A percentile compares a stretch with the other conserved stretches of the same genome.
phyloP scores from a whole-genome alignment of 1,140 invertebrate species.

The Lordiphosa mommai region DNA sequence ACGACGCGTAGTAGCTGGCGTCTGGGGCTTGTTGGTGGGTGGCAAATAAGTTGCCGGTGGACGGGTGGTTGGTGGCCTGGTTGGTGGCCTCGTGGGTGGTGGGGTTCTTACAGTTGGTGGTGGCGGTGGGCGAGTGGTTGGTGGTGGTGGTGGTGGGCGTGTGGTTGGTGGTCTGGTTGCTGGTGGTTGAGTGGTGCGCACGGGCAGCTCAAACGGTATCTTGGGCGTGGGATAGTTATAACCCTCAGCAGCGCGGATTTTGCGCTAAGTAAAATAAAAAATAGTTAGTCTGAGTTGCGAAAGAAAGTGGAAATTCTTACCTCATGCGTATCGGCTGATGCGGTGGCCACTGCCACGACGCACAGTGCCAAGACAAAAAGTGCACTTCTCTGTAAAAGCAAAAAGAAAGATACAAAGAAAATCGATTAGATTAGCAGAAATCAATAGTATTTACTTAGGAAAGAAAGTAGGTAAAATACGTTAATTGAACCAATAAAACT shows the following conservation, averaged over 20 bases:
- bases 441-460: too few species aligned
- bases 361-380: constrained; percentile 73
- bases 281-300: background rate
- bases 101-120: constrained; percentile 26
- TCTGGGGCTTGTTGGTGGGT: constrained; percentile 27
- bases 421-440: too few species aligned
- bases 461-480: too few species aligned
- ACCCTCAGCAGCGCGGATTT: constrained; percentile 59
- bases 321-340: constrained; percentile 62
- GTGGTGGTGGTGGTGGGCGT: constrained; percentile 13
- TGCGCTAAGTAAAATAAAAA: constrained; percentile 41
- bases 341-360: constrained; percentile 66
- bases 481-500: too few species aligned
- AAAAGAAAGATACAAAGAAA: constrained; percentile 12
- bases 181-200: constrained; percentile 42
- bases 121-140: constrained; percentile 24
- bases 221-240: constrained; percentile 65
- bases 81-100: constrained; percentile 35
- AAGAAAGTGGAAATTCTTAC: constrained; percentile 36
- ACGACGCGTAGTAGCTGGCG: constrained; percentile 17
- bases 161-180: constrained; percentile 41
- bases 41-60: constrained; percentile 54
- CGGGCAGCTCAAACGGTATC: constrained; percentile 62
- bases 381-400: constrained; percentile 68
- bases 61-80: constrained; percentile 20